Base-by-base conservation (phyloP, 2,113 vertebrate species). In the Ochotona curzoniae region DNA sequence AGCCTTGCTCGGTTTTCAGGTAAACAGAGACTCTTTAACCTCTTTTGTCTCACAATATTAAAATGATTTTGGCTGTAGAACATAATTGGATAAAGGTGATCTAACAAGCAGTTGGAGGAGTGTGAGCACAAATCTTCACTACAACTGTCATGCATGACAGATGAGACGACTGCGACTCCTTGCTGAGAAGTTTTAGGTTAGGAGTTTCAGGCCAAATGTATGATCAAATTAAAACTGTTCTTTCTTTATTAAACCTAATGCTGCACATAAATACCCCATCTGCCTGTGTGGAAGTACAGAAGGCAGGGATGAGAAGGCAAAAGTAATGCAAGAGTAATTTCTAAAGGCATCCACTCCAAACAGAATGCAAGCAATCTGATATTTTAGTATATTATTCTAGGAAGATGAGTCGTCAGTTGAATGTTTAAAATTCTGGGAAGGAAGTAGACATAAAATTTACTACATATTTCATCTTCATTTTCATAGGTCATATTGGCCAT, bases 101-200 rank as follows among this genome's bases (percentile, higher is more conserved):
- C 85, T 85, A 95, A 91, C n/a, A 73, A 90, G 92, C 14, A 84
- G 30, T 93, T 96, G 49, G 63, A 91, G n/a, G 51, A 93, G 25
- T 14, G 1, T 76, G 83, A 90, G 63, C 12, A 67, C 25, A 63
- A 30, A 75, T 61, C 74, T 32, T 49, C 17, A 47, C 0, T 35
- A 18, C 15, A 30, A 25, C 35, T 61, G 69, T 93, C 80, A 91
- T 4, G 25, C 74, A 80, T 73, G 93, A 91, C 66, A 95, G 93
- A 95, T 87, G 82, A 71, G 63, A 93, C 49, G 79, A 89, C 76
- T 28, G 23, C 0, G 7, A 35, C 15, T 64, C 30, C 38, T 81
- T 17, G 18, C 44, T 87, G 17, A 78, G 25, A 21, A 83, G 3
- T 61, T 85, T 85, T 74, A 83, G 47, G 74, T n/a, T n/a, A 82